Conservation (phyloP, 2,888 invertebrate species). For the Morinoia aosen region DNA sequence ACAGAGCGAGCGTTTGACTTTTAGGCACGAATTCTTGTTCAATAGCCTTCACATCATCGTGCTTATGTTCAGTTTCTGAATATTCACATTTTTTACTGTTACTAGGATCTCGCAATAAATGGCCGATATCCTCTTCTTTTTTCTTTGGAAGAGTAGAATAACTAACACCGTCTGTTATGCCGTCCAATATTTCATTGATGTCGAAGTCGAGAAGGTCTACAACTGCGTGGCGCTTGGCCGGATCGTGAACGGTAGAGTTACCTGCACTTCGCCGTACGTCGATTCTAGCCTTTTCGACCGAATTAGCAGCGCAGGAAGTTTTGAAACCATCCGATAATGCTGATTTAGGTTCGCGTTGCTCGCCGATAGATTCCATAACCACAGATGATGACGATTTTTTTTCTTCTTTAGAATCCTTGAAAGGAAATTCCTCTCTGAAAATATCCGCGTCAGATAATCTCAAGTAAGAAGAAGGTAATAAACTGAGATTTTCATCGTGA, state of each 20-base stretch:
- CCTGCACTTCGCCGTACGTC: conserved; percentile 7
- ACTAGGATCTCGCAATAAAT: too few relatives aligned
- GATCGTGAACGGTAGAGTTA: background rate
- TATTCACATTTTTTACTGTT: too few relatives aligned
- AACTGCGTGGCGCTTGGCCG: background rate
- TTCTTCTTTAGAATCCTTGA: background rate
- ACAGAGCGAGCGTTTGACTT: too few relatives aligned
- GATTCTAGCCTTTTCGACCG: background rate
- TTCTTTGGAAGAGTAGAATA: background rate
- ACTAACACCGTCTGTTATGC: background rate
- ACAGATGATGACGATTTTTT: background rate
- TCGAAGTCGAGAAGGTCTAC: conserved; percentile 36
- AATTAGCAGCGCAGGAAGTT: background rate
- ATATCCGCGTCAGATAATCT: background rate
- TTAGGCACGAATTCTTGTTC: too few relatives aligned
- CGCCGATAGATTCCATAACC: background rate
- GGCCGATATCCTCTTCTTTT: background rate
- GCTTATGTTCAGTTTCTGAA: too few relatives aligned
- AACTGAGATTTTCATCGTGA: background rate
- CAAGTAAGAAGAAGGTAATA: conserved; percentile 27
- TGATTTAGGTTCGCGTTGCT: background rate
- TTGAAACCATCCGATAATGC: background rate
- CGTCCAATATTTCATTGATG: conserved; percentile 12
- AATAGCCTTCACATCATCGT: too few relatives aligned
- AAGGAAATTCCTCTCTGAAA: background rate